A percentile compares a stretch with the other conserved stretches of the same genome.
These are phyloP conservation scores for Drosophila guanche DNA, from an alignment of 1,140 invertebrate genomes.

Conservation along the genomic window DNA sequence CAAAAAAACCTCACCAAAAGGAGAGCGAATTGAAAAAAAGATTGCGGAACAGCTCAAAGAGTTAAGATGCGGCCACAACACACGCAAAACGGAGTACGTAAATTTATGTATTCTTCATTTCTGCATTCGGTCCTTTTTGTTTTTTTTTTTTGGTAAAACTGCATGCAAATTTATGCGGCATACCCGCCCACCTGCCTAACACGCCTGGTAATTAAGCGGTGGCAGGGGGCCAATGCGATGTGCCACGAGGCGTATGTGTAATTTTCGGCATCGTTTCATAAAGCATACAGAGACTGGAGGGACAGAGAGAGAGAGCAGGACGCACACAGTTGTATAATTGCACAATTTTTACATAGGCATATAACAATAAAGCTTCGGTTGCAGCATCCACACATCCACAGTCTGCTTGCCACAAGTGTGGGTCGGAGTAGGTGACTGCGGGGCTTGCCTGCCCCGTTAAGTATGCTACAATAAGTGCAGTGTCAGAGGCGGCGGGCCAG, in stretches of 20 bases:
- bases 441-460: slow-evolving; percentile 58
- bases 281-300: slow-evolving; percentile 45
- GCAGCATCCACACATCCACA: slow-evolving; percentile 35
- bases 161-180: slow-evolving; percentile 72
- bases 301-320: slow-evolving; percentile 13
- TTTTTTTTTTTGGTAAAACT: slow-evolving; percentile 53
- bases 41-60: slow-evolving; percentile 48
- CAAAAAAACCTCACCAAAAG: slow-evolving; percentile 23
- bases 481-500: slow-evolving; percentile 69
- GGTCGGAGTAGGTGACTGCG: background rate
- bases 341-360: slow-evolving; percentile 73
- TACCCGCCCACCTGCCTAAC: slow-evolving; percentile 25
- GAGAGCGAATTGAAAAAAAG: slow-evolving; percentile 36
- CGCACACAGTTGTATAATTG: slow-evolving; percentile 53
- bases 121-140: slow-evolving; percentile 10
- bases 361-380: slow-evolving; percentile 69
- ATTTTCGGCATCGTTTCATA: slow-evolving; percentile 81
- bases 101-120: slow-evolving; percentile 52
- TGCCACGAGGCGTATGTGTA: slow-evolving; percentile 79
- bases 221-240: slow-evolving; percentile 38
- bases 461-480: slow-evolving; percentile 80
- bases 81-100: slow-evolving; percentile 49
- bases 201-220: slow-evolving; percentile 70
- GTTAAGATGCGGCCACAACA: slow-evolving; percentile 57
- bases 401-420: slow-evolving; percentile 15